phyloP scores from a whole-genome alignment of 2,888 invertebrate genomes.

The Sabatieria punctata region DNA sequence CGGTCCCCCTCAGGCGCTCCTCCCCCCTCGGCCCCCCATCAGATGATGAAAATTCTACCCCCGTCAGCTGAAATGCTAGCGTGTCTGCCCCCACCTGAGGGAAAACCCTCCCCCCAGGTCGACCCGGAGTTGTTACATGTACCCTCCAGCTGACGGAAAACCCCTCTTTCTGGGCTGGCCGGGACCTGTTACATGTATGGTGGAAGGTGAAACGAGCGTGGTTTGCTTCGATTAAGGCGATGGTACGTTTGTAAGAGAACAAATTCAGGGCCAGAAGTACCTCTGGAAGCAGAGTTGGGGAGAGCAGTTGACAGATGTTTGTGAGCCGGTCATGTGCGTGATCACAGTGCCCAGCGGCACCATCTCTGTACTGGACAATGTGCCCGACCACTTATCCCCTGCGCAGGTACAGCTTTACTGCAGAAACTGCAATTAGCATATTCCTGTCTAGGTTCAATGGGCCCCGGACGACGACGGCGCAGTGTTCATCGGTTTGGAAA shows the following conservation, averaged over 20 bases:
- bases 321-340: constrained; percentile 23
- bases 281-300: constrained; percentile 22
- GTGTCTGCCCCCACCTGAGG: neutral
- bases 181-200: no score
- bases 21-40: no score
- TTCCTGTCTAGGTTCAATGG: constrained; percentile 17
- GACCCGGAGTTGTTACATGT: neutral
- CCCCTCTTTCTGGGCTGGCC: no score
- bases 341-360: constrained; percentile 17
- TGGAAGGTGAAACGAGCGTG: constrained; percentile 18
- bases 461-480: constrained; percentile 24
- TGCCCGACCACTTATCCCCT: constrained; percentile 5
- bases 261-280: constrained; percentile 23
- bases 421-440: neutral
- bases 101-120: neutral
- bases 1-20: no score
- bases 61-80: no score
- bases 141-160: no score
- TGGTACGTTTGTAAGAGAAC: neutral
- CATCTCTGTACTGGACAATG: constrained; percentile 13
- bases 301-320: constrained; percentile 20
- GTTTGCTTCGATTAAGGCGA: constrained; percentile 9
- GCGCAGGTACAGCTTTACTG: neutral
- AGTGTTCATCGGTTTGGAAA: constrained; percentile 24
- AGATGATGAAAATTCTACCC: no score